A percentile compares a stretch with the other conserved stretches of the same genome.
phyloP scores from a whole-genome alignment of 2,797 vertebrate species.

The Melanotaenia maccullochi region DNA sequence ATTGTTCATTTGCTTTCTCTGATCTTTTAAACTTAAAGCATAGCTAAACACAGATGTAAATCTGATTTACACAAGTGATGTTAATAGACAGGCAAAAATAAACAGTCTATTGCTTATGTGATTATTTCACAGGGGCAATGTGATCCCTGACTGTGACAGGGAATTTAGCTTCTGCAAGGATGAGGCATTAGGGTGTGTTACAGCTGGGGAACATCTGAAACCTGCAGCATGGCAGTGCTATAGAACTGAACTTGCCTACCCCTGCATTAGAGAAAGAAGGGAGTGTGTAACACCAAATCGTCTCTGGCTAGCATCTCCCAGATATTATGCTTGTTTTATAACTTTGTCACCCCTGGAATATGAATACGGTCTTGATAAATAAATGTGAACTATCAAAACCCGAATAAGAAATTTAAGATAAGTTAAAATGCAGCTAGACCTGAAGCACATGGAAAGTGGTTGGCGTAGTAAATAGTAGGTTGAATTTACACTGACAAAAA shows the following conservation, averaged over 20 bases:
- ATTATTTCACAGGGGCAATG: too few species aligned
- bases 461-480: not conserved
- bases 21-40: too few species aligned
- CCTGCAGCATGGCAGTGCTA: too few species aligned
- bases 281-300: not conserved
- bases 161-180: not conserved
- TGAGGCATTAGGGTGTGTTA: too few species aligned
- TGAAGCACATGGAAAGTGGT: not conserved
- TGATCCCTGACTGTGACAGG: not conserved
- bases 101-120: too few species aligned
- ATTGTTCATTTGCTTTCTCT: too few species aligned
- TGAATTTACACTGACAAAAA: not conserved
- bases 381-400: not conserved
- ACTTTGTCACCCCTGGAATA: not conserved
- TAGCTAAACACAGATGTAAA: too few species aligned
- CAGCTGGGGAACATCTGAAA: too few species aligned
- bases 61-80: too few species aligned
- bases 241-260: too few species aligned
- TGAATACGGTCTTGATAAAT: not conserved
- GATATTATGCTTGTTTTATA: not conserved
- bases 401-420: not conserved
- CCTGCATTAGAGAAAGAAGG: not conserved
- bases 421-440: not conserved
- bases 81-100: too few species aligned
- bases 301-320: not conserved